phyloP scores from a whole-genome alignment of 2,888 invertebrate species.

The Dione vanillae region DNA sequence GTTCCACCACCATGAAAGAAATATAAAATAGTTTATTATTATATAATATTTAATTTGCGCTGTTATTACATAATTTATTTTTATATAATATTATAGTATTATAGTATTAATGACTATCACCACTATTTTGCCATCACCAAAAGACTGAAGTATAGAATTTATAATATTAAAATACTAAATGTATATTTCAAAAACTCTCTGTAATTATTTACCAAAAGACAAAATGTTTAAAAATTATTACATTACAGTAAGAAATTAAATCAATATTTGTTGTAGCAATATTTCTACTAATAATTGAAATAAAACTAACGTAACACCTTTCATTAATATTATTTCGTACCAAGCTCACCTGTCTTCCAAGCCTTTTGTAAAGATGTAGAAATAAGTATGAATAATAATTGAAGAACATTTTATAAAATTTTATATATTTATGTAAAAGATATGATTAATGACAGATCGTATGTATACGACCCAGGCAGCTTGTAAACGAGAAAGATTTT shows the following conservation, averaged over 20 bases:
- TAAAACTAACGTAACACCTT: neutral
- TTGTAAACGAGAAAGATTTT: slow-evolving; percentile 11
- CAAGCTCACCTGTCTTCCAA: slow-evolving; percentile 41
- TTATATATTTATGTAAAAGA: slow-evolving; percentile 41
- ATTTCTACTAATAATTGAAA: neutral
- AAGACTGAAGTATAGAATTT: neutral
- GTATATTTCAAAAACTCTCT: too few species aligned
- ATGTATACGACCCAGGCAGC: neutral
- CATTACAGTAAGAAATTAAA: neutral
- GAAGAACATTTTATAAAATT: slow-evolving; percentile 32
- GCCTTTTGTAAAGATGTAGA: slow-evolving; percentile 40
- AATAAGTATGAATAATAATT: slow-evolving; percentile 35
- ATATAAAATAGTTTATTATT: slow-evolving; percentile 52
- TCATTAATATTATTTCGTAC: slow-evolving; percentile 9
- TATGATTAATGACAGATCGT: slow-evolving; percentile 29
- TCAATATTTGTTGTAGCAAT: neutral
- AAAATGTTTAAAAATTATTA: neutral
- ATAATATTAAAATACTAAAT: neutral
- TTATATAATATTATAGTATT: too few species aligned
- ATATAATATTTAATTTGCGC: slow-evolving; percentile 7
- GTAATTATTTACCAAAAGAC: too few species aligned
- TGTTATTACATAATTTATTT: too few species aligned
- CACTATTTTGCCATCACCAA: slow-evolving; percentile 9
- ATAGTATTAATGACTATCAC: too few species aligned
- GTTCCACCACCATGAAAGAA: slow-evolving; percentile 82